These are phyloP conservation scores for Nicator chloris DNA, from an alignment of 2,113 vertebrate species.

Conservation along the genomic window DNA sequence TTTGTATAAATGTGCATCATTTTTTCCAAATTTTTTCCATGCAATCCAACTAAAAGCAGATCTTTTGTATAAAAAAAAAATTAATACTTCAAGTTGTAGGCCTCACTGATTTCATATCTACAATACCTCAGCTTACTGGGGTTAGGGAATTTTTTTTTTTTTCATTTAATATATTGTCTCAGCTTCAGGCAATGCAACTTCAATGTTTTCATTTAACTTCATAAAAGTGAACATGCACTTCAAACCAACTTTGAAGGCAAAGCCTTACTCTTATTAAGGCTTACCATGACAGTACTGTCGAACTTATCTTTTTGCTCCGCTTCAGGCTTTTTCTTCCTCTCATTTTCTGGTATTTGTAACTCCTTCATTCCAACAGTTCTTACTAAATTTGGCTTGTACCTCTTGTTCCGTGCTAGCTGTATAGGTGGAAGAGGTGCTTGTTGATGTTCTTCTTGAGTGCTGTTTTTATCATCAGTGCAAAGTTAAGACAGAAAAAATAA, in stretches of 20 bases:
- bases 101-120: neutral
- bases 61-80: neutral
- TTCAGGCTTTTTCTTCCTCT: neutral
- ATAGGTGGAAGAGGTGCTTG: neutral
- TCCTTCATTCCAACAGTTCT: conserved; percentile 23
- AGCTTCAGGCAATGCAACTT: neutral
- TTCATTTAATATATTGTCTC: neutral
- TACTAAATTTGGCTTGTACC: conserved; percentile 62
- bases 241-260: neutral
- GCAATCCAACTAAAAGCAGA: neutral
- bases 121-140: neutral
- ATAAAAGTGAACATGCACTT: neutral
- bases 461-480: neutral
- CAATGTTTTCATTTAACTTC: neutral
- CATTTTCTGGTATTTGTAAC: neutral
- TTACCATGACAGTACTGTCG: conserved; percentile 5
- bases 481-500: neutral
- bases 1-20: neutral
- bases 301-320: conserved; percentile 20
- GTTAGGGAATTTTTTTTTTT: neutral
- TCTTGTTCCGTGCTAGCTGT: neutral
- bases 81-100: neutral
- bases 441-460: conserved; percentile 13
- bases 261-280: neutral
- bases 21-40: neutral